Evolutionary conservation across 2,113 vertebrate species (phyloP).

Genomic region (Tyrannus savana): DNA sequence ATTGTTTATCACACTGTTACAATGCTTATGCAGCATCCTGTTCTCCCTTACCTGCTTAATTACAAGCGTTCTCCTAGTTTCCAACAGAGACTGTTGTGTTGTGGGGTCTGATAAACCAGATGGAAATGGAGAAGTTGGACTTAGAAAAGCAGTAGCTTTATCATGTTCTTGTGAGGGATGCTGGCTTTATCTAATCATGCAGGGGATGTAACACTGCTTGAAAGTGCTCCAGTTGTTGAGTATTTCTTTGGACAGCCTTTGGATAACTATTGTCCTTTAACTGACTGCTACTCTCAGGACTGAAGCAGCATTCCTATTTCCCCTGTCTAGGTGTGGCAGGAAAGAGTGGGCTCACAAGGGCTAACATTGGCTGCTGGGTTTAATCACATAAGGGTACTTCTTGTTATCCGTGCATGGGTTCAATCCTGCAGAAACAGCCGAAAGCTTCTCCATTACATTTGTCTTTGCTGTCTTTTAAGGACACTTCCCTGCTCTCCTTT

Average conservation of each 20-base stretch:
- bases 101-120: not conserved
- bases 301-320: not conserved
- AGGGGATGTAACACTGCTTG: fast-evolving
- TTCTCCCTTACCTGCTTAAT: not conserved
- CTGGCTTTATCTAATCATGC: not conserved
- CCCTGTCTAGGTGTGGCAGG: not conserved
- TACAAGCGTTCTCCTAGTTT: not conserved
- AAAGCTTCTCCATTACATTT: not conserved
- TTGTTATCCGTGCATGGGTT: not conserved
- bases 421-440: not conserved
- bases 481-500: not conserved
- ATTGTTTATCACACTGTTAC: not conserved
- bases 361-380: not conserved
- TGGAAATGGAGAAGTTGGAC: not conserved
- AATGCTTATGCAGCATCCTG: not conserved
- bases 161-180: not conserved
- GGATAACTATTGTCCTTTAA: not conserved
- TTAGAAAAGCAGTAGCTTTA: not conserved
- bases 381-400: not conserved
- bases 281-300: not conserved
- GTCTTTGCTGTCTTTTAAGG: not conserved
- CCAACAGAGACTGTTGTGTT: not conserved
- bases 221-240: not conserved
- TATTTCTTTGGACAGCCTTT: not conserved
- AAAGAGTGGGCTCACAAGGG: not conserved